These are phyloP conservation scores for Berghia stephanieae DNA, from an alignment of 1,140 invertebrate genomes.

Conservation along the genomic window DNA sequence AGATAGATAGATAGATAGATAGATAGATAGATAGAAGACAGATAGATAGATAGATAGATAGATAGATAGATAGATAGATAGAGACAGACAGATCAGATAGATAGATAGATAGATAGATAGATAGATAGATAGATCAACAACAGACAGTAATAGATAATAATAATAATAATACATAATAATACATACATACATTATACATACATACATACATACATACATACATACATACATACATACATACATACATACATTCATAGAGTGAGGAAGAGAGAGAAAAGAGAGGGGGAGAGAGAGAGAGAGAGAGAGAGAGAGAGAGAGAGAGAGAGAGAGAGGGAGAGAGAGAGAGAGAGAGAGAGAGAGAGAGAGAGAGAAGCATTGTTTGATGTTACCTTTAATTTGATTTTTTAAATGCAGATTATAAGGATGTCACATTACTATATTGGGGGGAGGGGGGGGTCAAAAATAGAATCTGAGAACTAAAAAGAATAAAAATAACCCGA, in stretches of 20 bases:
- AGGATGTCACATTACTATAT: too few relatives aligned
- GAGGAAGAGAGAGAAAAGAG: not conserved
- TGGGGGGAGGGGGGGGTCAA: too few relatives aligned
- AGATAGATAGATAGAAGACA: conserved; percentile 5
- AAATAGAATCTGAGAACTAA: too few relatives aligned
- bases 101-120: conserved; percentile 16
- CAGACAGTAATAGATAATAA: not conserved
- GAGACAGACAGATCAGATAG: conserved; percentile 17
- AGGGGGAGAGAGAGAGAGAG: not conserved
- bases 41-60: conserved; percentile 12
- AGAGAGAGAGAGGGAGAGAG: too few relatives aligned
- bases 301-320: too few relatives aligned
- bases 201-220: not conserved
- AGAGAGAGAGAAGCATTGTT: too few relatives aligned
- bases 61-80: conserved; percentile 17
- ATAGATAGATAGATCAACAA: not conserved
- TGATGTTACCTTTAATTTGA: too few relatives aligned
- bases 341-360: too few relatives aligned
- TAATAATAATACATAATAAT: not conserved
- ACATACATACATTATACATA: not conserved
- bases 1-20: conserved; percentile 20
- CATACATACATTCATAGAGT: not conserved
- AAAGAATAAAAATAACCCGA: too few relatives aligned
- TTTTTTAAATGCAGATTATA: too few relatives aligned
- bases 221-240: not conserved